Evolutionary conservation across 2,797 vertebrate genomes (phyloP).

Genomic region (Myripristis jacobus): DNA sequence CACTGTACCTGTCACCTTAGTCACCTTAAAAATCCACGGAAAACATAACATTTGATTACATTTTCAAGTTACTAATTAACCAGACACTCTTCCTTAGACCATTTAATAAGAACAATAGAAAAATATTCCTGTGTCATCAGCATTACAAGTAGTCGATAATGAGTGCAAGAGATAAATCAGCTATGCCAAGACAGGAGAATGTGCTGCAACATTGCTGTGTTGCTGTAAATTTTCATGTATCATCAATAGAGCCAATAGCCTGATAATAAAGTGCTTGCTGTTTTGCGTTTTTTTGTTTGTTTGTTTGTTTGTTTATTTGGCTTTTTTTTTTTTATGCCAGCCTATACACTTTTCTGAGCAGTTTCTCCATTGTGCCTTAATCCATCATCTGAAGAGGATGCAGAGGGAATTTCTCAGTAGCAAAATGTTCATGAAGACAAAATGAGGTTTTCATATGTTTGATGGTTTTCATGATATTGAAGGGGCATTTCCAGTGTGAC

Average conservation of each 20-base stretch:
- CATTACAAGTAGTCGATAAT: not conserved
- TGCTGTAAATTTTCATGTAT: constrained; percentile 36
- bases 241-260: constrained; percentile 37
- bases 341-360: constrained; percentile 14
- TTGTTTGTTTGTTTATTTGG: too few relatives aligned
- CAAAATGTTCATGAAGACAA: too few relatives aligned
- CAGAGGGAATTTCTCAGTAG: too few relatives aligned
- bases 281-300: constrained; percentile 1
- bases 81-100: not conserved
- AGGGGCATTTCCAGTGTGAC: not conserved
- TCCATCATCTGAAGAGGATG: constrained; percentile 19
- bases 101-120: too few relatives aligned
- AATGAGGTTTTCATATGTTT: too few relatives aligned
- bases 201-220: constrained; percentile 3
- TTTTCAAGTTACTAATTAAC: not conserved
- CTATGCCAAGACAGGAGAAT: constrained; percentile 10
- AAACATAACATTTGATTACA: not conserved
- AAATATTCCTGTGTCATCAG: not conserved
- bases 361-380: constrained; percentile 9
- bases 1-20: too few relatives aligned
- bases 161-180: constrained; percentile 25
- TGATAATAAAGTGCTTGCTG: constrained; percentile 28
- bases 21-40: too few relatives aligned
- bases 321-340: constrained; percentile 15
- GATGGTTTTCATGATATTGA: not conserved